Evolutionary conservation across 2,888 invertebrate species (phyloP), one percentile per base, ranked within the genome.

Genomic region (Scaptomyza flava): DNA sequence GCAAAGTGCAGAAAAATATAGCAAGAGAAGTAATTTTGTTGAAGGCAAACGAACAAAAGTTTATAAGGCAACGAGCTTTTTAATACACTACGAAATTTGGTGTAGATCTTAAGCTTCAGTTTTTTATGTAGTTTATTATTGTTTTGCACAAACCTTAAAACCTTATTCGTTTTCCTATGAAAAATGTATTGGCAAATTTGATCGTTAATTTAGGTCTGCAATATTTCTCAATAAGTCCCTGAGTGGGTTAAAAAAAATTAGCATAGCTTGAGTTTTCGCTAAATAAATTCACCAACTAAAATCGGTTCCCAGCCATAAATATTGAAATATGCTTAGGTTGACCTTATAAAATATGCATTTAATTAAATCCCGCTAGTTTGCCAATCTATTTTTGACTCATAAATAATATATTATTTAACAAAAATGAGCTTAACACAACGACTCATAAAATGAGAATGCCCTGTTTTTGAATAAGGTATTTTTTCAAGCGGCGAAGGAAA

Each of bases 1-100:
- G 34, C 23, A 62, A 53, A 56, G 51, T 56, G 56, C 30, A 56
- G 52, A 30, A 50, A 63, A 58, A 65, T 33, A 20, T 34, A 17
- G 11, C 14, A 62, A 34, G 14, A 46, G 20, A 33, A 11, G 5
- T 14, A 31, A 47, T 41, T 34, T 9, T 30, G 42, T 43, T 27
- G 11, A 31, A 56, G 14, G 54, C 27, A 46, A 46, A 46, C 31
- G 48, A 45, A 23, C 20, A 54, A 51, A 6, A n/a, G 47, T n/a
- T 38, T 12, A 17, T 9, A 47, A 38, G n/a, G 31, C 11, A 56
- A 53, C 30, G 33, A 38, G 14, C 17, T 4, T 41, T 9, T n/a
- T 20, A 20, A 69, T 66, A 57, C 59, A 5, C 14, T 38, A 38
- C 38, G 7, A 38, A 14, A 38, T 6, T n/a, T 0, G 6, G 6